Conservation (phyloP, 2,797 vertebrate genomes). For the Enteromius thamalakanensis region DNA sequence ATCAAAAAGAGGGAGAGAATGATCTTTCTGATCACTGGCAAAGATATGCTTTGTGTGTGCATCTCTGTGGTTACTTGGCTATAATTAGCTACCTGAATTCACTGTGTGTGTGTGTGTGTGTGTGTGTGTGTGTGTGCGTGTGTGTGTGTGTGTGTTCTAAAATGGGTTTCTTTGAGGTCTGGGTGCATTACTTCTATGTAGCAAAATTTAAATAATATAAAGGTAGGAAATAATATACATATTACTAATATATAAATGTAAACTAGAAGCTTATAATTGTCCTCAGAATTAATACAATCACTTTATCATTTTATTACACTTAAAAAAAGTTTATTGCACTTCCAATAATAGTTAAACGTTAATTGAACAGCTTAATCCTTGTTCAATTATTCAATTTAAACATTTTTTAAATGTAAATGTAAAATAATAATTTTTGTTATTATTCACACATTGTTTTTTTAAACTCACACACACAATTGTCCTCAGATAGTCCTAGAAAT, state of each 20-base stretch:
- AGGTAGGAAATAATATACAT: neutral
- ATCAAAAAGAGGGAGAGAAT: constrained; percentile 36
- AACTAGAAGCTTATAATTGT: neutral
- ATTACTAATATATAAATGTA: neutral
- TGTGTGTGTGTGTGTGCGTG: neutral
- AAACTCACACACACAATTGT: no score
- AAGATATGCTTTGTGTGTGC: constrained; percentile 22
- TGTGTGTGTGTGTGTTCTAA: neutral
- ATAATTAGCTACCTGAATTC: constrained; percentile 26
- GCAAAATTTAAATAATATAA: neutral
- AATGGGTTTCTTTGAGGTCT: neutral
- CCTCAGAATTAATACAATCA: neutral
- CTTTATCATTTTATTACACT: neutral
- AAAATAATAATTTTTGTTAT: no score
- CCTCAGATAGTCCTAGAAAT: neutral
- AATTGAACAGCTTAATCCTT: neutral
- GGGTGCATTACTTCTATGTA: neutral
- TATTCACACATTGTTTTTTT: no score
- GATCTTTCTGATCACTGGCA: constrained; percentile 28
- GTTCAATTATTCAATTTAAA: no score
- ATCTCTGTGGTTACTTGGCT: neutral
- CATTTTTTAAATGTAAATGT: no score
- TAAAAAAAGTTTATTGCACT: neutral
- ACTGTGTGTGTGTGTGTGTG: neutral
- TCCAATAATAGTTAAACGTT: neutral